Evolutionary conservation across 2,113 vertebrate species (phyloP).

Genomic region (Pycnonotus jocosus): DNA sequence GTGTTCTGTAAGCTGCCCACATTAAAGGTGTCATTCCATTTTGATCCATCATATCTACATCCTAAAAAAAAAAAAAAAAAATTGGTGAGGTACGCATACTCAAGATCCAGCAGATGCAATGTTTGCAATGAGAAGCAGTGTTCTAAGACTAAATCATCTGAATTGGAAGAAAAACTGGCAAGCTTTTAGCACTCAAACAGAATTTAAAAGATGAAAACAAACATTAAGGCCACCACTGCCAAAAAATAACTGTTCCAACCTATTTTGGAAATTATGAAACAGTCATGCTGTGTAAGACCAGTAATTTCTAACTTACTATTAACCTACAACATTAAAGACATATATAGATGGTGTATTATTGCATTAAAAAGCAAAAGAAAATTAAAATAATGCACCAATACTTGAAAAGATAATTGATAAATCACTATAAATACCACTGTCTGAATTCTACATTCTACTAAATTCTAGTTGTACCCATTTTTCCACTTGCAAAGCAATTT

Average conservation of each 20-base stretch:
- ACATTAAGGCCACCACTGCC: background rate
- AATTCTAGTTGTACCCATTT: background rate
- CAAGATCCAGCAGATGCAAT: background rate
- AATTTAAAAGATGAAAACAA: background rate
- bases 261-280: background rate
- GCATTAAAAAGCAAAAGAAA: background rate
- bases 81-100: background rate
- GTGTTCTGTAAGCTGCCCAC: constrained; percentile 98
- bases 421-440: background rate
- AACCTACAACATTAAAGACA: background rate
- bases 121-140: background rate
- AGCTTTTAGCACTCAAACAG: background rate
- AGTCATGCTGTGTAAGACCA: background rate
- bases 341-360: background rate
- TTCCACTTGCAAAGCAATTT: background rate
- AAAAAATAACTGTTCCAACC: background rate
- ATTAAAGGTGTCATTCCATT: constrained; percentile 99
- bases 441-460: background rate
- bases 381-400: background rate
- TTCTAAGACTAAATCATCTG: background rate
- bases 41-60: constrained; percentile 99
- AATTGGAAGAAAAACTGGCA: background rate
- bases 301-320: background rate
- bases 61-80: constrained; percentile 70
- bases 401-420: background rate